Evolutionary conservation across 2,888 invertebrate genomes (phyloP).

Genomic region (Bugulina stolonifera): DNA sequence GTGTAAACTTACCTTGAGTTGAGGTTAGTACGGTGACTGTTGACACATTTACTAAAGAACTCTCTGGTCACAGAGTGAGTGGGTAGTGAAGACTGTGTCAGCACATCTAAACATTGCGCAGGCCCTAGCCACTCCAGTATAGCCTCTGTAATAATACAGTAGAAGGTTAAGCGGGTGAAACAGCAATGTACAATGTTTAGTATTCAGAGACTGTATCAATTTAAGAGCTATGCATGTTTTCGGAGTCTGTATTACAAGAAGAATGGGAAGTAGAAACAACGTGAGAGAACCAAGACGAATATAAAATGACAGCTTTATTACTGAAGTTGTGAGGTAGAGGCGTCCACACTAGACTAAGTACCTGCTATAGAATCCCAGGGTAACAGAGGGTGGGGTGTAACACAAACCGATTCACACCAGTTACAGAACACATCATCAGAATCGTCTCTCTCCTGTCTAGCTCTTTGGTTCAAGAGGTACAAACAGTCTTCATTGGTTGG

Average conservation of each 20-base stretch:
- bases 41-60: background rate
- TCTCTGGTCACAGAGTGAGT: background rate
- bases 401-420: background rate
- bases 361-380: constrained; percentile 6
- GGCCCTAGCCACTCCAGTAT: background rate
- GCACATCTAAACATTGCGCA: background rate
- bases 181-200: too few species aligned
- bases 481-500: constrained; percentile 14
- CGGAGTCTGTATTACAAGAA: too few species aligned
- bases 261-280: too few species aligned
- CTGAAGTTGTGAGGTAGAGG: too few species aligned
- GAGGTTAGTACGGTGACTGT: background rate
- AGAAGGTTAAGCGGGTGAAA: too few species aligned
- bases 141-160: too few species aligned
- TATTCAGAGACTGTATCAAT: too few species aligned
- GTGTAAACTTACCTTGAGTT: constrained; percentile 9
- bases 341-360: background rate
- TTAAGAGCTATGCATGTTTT: too few species aligned
- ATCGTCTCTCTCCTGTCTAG: background rate
- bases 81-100: background rate
- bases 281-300: too few species aligned
- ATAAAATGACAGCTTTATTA: too few species aligned
- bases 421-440: background rate
- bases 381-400: background rate
- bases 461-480: constrained; percentile 6